Conservation (phyloP, 1,140 invertebrate genomes). For the Ceratina japonica region DNA sequence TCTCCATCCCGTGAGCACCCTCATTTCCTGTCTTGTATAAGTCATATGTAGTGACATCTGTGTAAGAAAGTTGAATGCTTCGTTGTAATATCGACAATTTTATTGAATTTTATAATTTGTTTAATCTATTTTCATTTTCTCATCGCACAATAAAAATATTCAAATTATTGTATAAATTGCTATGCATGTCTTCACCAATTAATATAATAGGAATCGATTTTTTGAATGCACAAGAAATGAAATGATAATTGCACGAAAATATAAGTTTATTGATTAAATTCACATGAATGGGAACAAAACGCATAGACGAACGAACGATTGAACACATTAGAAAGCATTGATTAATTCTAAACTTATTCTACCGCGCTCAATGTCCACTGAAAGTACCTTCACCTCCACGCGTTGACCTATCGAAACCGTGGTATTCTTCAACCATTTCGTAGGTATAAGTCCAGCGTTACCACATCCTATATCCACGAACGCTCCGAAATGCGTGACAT, state of each 20-base stretch:
- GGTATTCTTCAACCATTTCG: conserved; percentile 81
- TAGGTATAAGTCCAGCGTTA: conserved; percentile 87
- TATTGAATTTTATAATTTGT: too few relatives aligned
- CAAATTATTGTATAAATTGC: background rate
- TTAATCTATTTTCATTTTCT: too few relatives aligned
- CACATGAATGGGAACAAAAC: too few relatives aligned
- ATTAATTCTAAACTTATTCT: conserved; percentile 79
- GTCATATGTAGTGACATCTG: too few relatives aligned
- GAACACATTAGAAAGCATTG: conserved; percentile 36
- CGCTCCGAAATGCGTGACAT: conserved; percentile 93
- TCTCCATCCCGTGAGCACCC: too few relatives aligned
- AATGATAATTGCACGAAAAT: conserved; percentile 5
- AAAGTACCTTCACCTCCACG: conserved; percentile 83
- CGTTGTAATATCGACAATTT: too few relatives aligned
- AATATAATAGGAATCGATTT: too few relatives aligned
- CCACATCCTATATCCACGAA: conserved; percentile 95
- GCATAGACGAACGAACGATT: background rate
- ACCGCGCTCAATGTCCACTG: conserved; percentile 78
- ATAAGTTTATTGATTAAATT: background rate
- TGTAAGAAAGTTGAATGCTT: too few relatives aligned
- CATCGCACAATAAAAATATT: too few relatives aligned
- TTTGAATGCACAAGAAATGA: too few relatives aligned
- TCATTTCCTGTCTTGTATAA: too few relatives aligned
- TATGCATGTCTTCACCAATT: too few relatives aligned
- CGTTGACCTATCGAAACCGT: conserved; percentile 85